Base-by-base conservation (phyloP, 92 coral and sea anemone genomes). In the Palythoa grandiflora region DNA sequence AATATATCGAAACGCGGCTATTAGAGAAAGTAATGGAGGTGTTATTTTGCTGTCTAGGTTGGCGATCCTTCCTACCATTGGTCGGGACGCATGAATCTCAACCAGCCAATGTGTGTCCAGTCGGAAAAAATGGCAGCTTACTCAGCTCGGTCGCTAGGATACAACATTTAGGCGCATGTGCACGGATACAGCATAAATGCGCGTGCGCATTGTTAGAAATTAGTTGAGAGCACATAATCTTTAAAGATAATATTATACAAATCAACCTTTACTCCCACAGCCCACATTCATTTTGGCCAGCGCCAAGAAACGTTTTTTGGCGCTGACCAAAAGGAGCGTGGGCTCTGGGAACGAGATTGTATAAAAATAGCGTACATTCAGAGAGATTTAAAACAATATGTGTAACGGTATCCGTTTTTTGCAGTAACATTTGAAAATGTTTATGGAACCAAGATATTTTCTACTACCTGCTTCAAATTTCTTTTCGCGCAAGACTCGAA, bases 31-130 rank as follows among this genome's bases (percentile, higher is more conserved):
- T 44, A 59, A 59, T 59, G 66, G 66, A 10, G 3, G 16, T 13
- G 66, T 59, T 59, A 13, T 6, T 59, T 35, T 35, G 9, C 44
- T 35, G 8, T 52, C 40, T 63, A 81, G 86, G 86, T 81, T 66
- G 86, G 86, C 66, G 86, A 81, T 53, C 9, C 86, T 9, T 65
- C 86, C 11, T 81, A 81, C 13, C 86, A 81, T 39, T 81, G 86
- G 86, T 74, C 86, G 3, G 86, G 86, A 1, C 59, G 86, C 13
- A 81, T 81, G 59, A 81, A 81, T 60, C 57, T 81, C 60, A 81
- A 81, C 63, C 86, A 81, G 66, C 86, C 86, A 16, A 81, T 81
- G 86, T 81, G 86, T 16, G 86, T 81, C 71, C 86, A 81, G 44
- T 63, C 86, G 12, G 86, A 81, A 10, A 81, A 81, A 48, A 81